A percentile compares a stretch with the other conserved stretches of the same genome.
phyloP scores from a whole-genome alignment of 2,113 vertebrate genomes.

The Seriola dumerili region DNA sequence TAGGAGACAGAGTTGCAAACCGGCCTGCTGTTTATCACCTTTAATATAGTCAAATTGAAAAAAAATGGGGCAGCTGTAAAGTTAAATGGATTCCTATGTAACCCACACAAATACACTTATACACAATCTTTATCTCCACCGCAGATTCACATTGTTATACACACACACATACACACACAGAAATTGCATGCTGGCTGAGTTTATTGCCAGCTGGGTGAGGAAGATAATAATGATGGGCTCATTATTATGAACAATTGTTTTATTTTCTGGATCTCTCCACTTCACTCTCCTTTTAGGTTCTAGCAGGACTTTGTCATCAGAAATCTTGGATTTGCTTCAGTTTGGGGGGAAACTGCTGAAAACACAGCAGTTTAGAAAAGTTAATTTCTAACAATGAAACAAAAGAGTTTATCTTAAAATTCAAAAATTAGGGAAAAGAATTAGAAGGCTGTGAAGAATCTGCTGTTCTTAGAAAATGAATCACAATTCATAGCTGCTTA shows the following conservation, averaged over 20 bases:
- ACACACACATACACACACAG: neutral
- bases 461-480: slow-evolving; percentile 24
- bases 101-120: neutral
- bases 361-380: neutral
- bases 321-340: neutral
- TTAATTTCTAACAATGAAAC: neutral
- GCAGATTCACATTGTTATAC: neutral
- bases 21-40: neutral
- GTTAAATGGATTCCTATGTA: neutral
- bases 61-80: neutral
- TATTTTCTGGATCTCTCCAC: slow-evolving; percentile 14
- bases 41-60: neutral
- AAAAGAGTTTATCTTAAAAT: neutral
- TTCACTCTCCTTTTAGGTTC: neutral
- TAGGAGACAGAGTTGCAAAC: neutral
- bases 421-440: neutral
- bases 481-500: slow-evolving; percentile 45
- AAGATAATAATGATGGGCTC: slow-evolving; percentile 42
- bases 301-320: slow-evolving; percentile 26
- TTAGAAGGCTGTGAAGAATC: neutral
- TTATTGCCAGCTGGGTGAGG: slow-evolving; percentile 41
- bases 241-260: slow-evolving; percentile 45
- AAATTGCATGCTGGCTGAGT: slow-evolving; percentile 22
- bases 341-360: slow-evolving; percentile 1
- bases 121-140: neutral